Conservation (phyloP, 2,113 vertebrate genomes). For the Kryptolebias marmoratus region DNA sequence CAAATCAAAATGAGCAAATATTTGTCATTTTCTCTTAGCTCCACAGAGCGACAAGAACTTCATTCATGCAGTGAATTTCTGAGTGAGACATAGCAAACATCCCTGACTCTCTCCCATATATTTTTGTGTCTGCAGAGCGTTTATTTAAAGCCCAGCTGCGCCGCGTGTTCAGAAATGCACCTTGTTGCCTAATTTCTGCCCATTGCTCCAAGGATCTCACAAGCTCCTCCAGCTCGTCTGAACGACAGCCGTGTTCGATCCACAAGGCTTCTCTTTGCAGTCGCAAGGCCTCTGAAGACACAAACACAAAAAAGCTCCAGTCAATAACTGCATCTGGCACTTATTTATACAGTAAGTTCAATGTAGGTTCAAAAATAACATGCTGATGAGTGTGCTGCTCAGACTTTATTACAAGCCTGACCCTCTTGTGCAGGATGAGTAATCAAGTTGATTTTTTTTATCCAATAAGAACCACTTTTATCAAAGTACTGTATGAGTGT, state of each 20-base stretch:
- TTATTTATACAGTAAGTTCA: slow-evolving; percentile 14
- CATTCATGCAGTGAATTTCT: neutral
- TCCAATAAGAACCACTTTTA: slow-evolving; percentile 6
- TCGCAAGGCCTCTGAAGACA: slow-evolving; percentile 84
- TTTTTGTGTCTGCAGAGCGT: neutral
- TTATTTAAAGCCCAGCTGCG: neutral
- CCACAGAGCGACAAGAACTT: neutral
- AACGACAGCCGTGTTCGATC: slow-evolving; percentile 76
- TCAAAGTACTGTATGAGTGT: neutral
- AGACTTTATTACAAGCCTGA: neutral
- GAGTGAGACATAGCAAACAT: neutral
- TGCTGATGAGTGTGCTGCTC: neutral
- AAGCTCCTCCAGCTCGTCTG: slow-evolving; percentile 83
- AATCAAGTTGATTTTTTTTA: neutral
- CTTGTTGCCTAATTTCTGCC: slow-evolving; percentile 48
- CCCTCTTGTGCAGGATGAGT: neutral
- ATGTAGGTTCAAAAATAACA: neutral
- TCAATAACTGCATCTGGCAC: neutral
- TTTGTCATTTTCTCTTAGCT: neutral
- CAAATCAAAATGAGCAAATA: neutral
- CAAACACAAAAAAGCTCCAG: slow-evolving; percentile 13
- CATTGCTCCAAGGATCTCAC: slow-evolving; percentile 81
- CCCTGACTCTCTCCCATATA: neutral
- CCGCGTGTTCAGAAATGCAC: slow-evolving; percentile 25
- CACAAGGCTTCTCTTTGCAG: slow-evolving; percentile 79